phyloP scores from a whole-genome alignment of 1,140 invertebrate genomes.

The Telenomus remus region DNA sequence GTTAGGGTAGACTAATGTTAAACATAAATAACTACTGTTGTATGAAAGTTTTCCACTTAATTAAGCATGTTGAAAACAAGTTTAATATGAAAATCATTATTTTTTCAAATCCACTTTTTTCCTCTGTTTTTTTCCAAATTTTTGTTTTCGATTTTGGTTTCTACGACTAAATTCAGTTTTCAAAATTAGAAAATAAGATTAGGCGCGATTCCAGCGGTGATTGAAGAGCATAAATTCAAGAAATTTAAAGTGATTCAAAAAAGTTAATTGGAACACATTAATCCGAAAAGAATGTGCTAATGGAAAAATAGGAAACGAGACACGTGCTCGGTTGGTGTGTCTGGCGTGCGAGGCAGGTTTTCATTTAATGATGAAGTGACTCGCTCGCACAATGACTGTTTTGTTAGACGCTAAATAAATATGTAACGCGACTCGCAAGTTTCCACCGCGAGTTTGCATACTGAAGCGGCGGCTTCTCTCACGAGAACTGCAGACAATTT shows the following conservation, averaged over 20 bases:
- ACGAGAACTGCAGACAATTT: neutral
- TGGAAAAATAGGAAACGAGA: constrained; percentile 12
- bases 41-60: no score
- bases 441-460: constrained; percentile 11
- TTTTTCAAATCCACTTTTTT: no score
- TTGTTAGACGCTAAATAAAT: constrained; percentile 20
- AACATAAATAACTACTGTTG: no score
- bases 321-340: neutral
- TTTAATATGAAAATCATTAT: no score
- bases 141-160: no score
- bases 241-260: neutral
- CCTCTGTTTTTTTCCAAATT: no score
- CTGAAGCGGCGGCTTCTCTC: neutral
- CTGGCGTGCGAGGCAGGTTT: constrained; percentile 5
- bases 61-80: no score
- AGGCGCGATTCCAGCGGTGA: no score
- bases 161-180: no score
- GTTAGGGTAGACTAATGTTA: no score
- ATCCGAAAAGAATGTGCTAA: constrained; percentile 14
- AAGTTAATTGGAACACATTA: constrained; percentile 13
- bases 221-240: no score
- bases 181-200: no score
- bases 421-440: constrained; percentile 22
- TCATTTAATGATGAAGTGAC: constrained; percentile 16
- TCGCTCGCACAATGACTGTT: constrained; percentile 19